Conservation (phyloP, 2,113 vertebrate genomes). For the Pardalotus punctatus region DNA sequence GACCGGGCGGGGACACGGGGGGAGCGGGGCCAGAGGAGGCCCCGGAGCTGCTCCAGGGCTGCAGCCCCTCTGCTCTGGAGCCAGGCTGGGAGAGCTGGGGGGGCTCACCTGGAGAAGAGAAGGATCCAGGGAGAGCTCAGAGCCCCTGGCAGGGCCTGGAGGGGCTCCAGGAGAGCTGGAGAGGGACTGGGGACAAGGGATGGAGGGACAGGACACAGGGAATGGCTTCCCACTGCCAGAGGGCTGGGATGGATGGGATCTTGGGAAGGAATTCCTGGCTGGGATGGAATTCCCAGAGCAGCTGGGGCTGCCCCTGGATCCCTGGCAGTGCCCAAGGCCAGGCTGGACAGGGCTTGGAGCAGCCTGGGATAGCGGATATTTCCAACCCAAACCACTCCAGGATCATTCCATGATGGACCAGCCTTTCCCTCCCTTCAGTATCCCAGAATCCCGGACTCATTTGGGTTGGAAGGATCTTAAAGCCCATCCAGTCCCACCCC, state of each 20-base stretch:
- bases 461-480: too few relatives aligned
- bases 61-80: not conserved
- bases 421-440: not conserved
- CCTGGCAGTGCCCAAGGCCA: not conserved
- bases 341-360: accelerated
- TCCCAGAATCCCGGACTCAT: accelerated
- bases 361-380: not conserved
- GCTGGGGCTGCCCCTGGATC: not conserved
- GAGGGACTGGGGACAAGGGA: not conserved
- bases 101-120: not conserved
- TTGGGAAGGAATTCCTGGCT: not conserved
- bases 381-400: not conserved
- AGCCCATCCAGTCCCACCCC: accelerated
- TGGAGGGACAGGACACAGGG: not conserved
- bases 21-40: not conserved
- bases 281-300: not conserved
- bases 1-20: not conserved
- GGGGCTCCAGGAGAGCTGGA: not conserved
- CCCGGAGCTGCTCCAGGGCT: not conserved
- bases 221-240: not conserved
- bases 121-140: not conserved
- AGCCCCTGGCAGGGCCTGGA: not conserved
- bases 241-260: not conserved
- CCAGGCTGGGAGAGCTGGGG: not conserved
- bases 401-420: not conserved